Conservation (phyloP, 2,888 invertebrate genomes). For the Limnephilus rhombicus region DNA sequence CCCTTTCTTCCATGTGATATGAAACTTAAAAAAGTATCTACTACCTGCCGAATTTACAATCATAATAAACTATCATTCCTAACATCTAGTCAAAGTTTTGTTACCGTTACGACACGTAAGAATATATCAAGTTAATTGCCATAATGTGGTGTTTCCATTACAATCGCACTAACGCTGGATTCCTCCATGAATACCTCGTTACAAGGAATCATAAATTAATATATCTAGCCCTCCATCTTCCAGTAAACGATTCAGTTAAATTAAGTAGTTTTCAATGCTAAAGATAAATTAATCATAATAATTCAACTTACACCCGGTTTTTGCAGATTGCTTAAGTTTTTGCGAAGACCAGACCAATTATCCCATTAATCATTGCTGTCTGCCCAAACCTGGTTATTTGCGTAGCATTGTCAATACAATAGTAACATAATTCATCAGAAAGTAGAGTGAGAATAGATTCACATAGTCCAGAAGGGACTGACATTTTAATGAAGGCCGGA, state of each 20-base stretch:
- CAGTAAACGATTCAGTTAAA: not conserved
- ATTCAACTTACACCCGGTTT: not conserved
- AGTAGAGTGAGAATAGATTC: not conserved
- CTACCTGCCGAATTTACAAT: too few relatives aligned
- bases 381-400: not conserved
- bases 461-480: too few relatives aligned
- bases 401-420: not conserved
- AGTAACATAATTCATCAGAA: not conserved
- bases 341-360: not conserved
- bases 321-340: not conserved
- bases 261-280: not conserved
- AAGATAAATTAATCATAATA: not conserved
- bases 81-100: too few relatives aligned
- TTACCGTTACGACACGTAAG: not conserved
- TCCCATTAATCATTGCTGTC: not conserved
- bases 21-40: too few relatives aligned
- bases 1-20: too few relatives aligned
- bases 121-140: not conserved
- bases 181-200: not conserved
- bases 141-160: not conserved
- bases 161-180: not conserved
- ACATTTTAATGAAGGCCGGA: too few relatives aligned
- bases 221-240: not conserved
- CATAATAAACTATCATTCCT: too few relatives aligned
- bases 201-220: not conserved